A percentile compares a stretch with the other conserved stretches of the same genome.
Conservation (phyloP, 1,140 invertebrate species). For the Pseudomyrmex pallidus region DNA sequence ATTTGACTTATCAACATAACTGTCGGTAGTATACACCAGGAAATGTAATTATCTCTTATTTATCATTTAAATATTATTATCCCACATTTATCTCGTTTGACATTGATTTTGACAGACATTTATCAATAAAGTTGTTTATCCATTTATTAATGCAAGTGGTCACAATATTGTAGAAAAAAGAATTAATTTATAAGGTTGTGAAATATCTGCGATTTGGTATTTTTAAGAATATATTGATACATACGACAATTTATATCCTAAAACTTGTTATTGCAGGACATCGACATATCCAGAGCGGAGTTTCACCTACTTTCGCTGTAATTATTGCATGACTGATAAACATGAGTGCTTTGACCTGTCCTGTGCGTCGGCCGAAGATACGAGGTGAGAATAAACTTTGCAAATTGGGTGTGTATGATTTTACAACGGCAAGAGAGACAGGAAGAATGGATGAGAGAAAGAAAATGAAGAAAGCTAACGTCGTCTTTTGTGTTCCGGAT, state of each 20-base stretch:
- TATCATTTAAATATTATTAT: too few species aligned
- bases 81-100: too few species aligned
- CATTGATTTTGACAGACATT: too few species aligned
- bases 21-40: too few species aligned
- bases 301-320: slow-evolving; percentile 51
- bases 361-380: slow-evolving; percentile 31
- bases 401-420: slow-evolving; percentile 16
- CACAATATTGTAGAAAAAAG: background rate
- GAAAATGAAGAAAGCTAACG: slow-evolving; percentile 51
- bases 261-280: slow-evolving; percentile 29
- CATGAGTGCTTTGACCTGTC: slow-evolving; percentile 3
- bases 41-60: too few species aligned
- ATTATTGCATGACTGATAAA: slow-evolving; percentile 33
- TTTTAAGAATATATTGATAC: background rate
- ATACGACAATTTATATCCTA: slow-evolving; percentile 12
- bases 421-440: background rate
- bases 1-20: too few species aligned
- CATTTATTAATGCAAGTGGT: too few species aligned
- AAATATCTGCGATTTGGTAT: background rate
- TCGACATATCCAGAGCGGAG: slow-evolving; percentile 32
- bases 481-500: slow-evolving; percentile 70
- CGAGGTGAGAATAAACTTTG: slow-evolving; percentile 50
- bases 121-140: too few species aligned
- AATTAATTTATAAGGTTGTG: background rate
- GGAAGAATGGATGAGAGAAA: background rate